These are phyloP conservation scores for Helicolenus hilgendorfi DNA, from an alignment of 2,797 vertebrate species.

Conservation along the genomic window DNA sequence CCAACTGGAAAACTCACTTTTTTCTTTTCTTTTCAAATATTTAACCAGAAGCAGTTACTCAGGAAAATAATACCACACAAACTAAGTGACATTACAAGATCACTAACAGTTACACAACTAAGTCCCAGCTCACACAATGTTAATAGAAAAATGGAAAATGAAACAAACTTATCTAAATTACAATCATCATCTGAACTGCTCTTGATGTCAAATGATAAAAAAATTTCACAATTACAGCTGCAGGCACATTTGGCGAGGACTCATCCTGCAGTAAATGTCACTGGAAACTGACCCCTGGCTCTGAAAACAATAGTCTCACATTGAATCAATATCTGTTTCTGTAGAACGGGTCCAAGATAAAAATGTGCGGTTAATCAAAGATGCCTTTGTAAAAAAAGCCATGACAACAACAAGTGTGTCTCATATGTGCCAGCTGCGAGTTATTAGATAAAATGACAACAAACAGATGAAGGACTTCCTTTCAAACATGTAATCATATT, in stretches of 20 bases:
- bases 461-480: neutral
- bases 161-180: neutral
- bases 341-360: neutral
- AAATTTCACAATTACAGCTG: neutral
- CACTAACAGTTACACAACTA: neutral
- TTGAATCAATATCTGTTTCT: neutral
- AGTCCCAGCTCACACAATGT: neutral
- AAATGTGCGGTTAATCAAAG: neutral
- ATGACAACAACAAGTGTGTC: neutral
- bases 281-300: neutral
- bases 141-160: neutral
- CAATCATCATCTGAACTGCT: neutral
- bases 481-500: neutral
- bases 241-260: neutral
- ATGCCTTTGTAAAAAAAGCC: neutral
- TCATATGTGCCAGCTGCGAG: neutral
- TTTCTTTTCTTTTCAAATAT: neutral
- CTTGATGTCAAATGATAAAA: neutral
- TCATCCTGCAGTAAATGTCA: neutral
- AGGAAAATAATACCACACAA: neutral
- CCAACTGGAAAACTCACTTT: neutral
- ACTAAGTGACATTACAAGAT: neutral
- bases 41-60: neutral
- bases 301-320: neutral
- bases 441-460: conserved; percentile 4